Conservation (phyloP, 1,140 invertebrate species). For the Pseudomyrmex concolor region DNA sequence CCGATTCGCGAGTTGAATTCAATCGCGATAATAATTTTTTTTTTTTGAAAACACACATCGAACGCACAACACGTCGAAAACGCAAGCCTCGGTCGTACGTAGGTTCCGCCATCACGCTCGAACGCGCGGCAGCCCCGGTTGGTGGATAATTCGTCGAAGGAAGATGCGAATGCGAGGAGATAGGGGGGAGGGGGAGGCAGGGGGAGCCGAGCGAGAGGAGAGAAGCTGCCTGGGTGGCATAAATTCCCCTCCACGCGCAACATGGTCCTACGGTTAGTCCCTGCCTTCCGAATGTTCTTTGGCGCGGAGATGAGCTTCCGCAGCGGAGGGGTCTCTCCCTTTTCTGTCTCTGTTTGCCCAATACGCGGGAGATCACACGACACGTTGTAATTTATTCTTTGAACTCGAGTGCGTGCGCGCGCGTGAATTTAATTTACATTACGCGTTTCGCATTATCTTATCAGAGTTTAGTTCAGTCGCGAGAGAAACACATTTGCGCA, state of each 20-base stretch:
- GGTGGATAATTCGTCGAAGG: constrained; percentile 68
- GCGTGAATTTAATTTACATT: not conserved
- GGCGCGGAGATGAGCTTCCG: constrained; percentile 24
- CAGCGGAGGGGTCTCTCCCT: constrained; percentile 17
- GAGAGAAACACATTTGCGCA: not conserved
- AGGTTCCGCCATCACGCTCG: constrained; percentile 80
- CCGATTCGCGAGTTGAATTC: too few relatives aligned
- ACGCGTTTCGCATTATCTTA: not conserved
- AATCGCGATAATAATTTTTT: too few relatives aligned
- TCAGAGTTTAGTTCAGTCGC: not conserved
- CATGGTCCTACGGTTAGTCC: constrained; percentile 45
- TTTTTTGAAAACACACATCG: not conserved
- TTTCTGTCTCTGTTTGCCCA: not conserved
- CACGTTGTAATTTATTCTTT: too few relatives aligned
- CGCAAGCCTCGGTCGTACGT: constrained; percentile 36
- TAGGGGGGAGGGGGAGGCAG: constrained; percentile 3
- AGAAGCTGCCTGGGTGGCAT: constrained; percentile 50
- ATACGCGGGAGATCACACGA: too few relatives aligned
- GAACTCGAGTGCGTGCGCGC: too few relatives aligned
- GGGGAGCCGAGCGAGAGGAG: constrained; percentile 58
- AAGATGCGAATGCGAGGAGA: constrained; percentile 57
- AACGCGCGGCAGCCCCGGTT: constrained; percentile 77
- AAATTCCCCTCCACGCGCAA: constrained; percentile 70
- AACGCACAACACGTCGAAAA: constrained; percentile 28
- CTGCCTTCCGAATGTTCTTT: constrained; percentile 48